phyloP scores from a whole-genome alignment of 2,113 vertebrate genomes.

The Melospiza georgiana region DNA sequence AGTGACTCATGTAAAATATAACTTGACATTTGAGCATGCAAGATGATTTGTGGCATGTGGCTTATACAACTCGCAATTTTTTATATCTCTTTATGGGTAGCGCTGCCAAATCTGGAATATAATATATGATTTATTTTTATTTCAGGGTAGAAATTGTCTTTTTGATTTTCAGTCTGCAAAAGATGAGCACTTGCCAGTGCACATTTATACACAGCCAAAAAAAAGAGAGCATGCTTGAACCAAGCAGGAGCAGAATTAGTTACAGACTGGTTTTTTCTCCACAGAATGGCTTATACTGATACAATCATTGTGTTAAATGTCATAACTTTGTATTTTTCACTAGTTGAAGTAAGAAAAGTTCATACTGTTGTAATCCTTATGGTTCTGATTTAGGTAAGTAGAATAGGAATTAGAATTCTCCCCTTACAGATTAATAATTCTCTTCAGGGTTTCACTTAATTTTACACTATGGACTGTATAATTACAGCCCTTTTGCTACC shows the following conservation, averaged over 20 bases:
- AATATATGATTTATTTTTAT: slow-evolving; percentile 7
- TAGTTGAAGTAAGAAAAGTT: background rate
- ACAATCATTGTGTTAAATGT: background rate
- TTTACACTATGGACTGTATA: background rate
- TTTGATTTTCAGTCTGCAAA: background rate
- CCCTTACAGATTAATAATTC: background rate
- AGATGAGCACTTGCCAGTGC: background rate
- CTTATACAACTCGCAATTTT: background rate
- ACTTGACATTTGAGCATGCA: background rate
- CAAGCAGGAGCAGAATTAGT: background rate
- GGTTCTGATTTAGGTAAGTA: background rate
- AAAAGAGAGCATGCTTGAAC: background rate
- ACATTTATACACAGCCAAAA: background rate
- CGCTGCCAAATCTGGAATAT: background rate
- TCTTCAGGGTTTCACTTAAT: background rate
- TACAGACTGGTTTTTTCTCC: background rate
- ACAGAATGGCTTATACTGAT: background rate
- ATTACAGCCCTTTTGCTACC: background rate
- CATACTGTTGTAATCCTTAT: background rate
- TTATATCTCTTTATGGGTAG: background rate
- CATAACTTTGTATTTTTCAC: background rate
- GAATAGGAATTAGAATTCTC: background rate
- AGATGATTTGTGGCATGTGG: slow-evolving; percentile 5
- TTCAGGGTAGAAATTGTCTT: background rate
- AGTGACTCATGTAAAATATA: background rate